These are phyloP conservation scores for Gastrophryne carolinensis DNA, from an alignment of 2,797 vertebrate species.

Conservation along the genomic window DNA sequence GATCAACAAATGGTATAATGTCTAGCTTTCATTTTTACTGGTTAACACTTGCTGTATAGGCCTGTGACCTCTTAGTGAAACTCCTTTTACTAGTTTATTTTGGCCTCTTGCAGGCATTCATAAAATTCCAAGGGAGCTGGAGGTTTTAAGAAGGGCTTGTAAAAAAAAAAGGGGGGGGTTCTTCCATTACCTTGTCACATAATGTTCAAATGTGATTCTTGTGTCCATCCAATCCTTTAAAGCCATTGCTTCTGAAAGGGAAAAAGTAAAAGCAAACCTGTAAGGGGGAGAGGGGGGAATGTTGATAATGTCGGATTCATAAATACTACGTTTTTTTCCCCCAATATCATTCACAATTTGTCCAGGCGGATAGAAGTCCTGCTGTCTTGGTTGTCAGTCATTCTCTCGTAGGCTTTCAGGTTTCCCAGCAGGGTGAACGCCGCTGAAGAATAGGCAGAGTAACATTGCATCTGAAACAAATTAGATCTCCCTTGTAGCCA, in stretches of 20 bases:
- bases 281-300: background rate
- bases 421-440: constrained; percentile 82
- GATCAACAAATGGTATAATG: constrained; percentile 35
- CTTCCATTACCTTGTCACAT: constrained; percentile 66
- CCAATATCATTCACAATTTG: constrained; percentile 51
- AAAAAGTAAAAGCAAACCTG: constrained; percentile 41
- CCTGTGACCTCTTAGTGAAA: constrained; percentile 75
- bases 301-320: too few relatives aligned
- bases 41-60: constrained; percentile 70
- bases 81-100: constrained; percentile 79
- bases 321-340: constrained; percentile 50
- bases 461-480: constrained; percentile 92
- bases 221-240: constrained; percentile 55
- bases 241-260: constrained; percentile 60
- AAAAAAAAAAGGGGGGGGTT: constrained; percentile 69
- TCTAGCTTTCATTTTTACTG: constrained; percentile 62
- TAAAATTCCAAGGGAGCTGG: constrained; percentile 78
- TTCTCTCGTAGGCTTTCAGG: constrained; percentile 66
- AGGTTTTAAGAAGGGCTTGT: constrained; percentile 74
- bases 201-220: constrained; percentile 57
- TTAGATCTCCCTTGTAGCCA: constrained; percentile 91
- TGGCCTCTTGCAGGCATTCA: constrained; percentile 76
- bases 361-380: constrained; percentile 61
- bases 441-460: constrained; percentile 76
- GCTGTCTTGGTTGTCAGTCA: constrained; percentile 68